These are phyloP conservation scores for Notarius lentiginosus DNA, from an alignment of 2,113 vertebrate genomes.

Conservation along the genomic window DNA sequence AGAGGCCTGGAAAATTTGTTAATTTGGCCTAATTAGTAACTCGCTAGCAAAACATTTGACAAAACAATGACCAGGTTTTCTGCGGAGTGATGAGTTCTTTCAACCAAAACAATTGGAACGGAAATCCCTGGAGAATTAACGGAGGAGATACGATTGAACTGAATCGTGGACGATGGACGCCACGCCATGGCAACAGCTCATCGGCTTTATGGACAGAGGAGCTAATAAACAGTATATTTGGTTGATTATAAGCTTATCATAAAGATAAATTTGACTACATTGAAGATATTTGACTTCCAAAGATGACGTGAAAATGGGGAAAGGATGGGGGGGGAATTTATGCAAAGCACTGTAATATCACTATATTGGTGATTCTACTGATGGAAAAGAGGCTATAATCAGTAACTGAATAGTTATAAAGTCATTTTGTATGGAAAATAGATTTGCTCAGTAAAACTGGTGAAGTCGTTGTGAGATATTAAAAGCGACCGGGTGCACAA, in stretches of 20 bases:
- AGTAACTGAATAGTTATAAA: neutral
- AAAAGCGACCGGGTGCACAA: neutral
- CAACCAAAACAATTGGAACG: too few species aligned
- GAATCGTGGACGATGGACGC: too few species aligned
- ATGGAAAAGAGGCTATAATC: neutral
- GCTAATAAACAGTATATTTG: neutral
- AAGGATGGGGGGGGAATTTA: neutral
- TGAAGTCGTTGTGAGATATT: neutral
- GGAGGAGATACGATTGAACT: too few species aligned
- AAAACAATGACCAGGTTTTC: too few species aligned
- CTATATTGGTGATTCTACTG: neutral
- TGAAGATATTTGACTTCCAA: neutral
- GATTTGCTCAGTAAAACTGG: neutral
- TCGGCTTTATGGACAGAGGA: too few species aligned
- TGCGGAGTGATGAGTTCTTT: too few species aligned
- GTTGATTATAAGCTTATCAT: neutral
- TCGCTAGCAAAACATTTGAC: too few species aligned
- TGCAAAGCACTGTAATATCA: neutral
- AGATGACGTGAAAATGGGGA: neutral
- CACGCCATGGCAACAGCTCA: too few species aligned
- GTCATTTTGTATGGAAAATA: neutral
- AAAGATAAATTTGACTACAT: neutral
- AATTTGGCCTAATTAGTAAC: too few species aligned
- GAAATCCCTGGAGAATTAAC: too few species aligned
- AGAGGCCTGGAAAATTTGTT: too few species aligned